Conservation (phyloP, 35 echinoderm and acorn worm species). For the Ptychodera flava region DNA sequence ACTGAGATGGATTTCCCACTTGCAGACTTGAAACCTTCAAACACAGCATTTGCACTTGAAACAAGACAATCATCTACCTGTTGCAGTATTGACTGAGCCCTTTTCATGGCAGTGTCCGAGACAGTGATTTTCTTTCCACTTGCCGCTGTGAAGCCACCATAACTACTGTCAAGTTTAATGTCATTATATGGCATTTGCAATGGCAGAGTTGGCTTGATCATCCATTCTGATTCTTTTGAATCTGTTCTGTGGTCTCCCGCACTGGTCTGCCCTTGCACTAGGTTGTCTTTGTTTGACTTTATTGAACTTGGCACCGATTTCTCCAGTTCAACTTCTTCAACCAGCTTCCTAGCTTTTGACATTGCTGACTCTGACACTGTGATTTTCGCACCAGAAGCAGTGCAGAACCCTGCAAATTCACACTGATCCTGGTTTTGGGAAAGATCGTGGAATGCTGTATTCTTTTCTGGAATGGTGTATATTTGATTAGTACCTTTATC, state of each 20-base stretch:
- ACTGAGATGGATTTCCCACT: constrained; percentile 43
- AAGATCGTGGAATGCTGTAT: neutral
- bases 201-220: neutral
- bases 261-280: neutral
- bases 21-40: constrained; percentile 20
- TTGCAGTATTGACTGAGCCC: constrained; percentile 4
- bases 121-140: constrained; percentile 31
- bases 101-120: constrained; percentile 14
- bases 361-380: neutral
- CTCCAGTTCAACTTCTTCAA: constrained; percentile 8
- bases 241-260: constrained; percentile 19
- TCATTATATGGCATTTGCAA: neutral
- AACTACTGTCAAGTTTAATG: too few relatives aligned
- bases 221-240: constrained; percentile 7
- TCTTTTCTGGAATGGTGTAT: neutral
- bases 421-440: neutral
- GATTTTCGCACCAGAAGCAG: constrained; percentile 8
- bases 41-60: neutral
- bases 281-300: constrained; percentile 4
- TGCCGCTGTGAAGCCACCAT: constrained; percentile 11
- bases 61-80: neutral
- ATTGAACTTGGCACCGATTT: neutral
- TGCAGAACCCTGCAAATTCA: neutral
- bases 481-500: neutral
- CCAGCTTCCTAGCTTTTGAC: constrained; percentile 5